Evolutionary conservation across 2,888 invertebrate genomes (phyloP).

Genomic region (Scrobipalpa costella): DNA sequence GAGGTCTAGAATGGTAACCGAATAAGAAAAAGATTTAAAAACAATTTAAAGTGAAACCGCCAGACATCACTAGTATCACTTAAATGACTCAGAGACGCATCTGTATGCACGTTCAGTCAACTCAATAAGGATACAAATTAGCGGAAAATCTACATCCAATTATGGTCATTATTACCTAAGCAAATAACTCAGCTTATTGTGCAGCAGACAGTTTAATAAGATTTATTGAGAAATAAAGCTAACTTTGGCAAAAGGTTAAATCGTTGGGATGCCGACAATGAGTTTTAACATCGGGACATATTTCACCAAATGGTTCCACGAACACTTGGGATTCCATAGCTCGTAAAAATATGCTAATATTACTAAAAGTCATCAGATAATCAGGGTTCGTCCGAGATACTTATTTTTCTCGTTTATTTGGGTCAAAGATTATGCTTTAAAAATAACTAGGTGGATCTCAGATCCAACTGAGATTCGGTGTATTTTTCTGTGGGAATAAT

Average conservation of each 20-base stretch:
- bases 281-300: slow-evolving; percentile 13
- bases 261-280: slow-evolving; percentile 9
- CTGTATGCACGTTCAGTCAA: slow-evolving; percentile 15
- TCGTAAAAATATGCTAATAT: slow-evolving; percentile 17
- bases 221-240: neutral
- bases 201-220: neutral
- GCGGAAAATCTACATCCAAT: slow-evolving; percentile 14
- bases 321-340: neutral
- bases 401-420: neutral
- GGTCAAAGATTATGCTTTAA: neutral
- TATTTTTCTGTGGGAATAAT: no score
- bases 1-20: no score
- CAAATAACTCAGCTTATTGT: slow-evolving; percentile 7
- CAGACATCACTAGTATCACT: neutral
- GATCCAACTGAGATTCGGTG: no score
- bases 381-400: slow-evolving; percentile 12
- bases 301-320: slow-evolving; percentile 8
- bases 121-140: slow-evolving; percentile 17
- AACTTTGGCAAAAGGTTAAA: slow-evolving; percentile 12
- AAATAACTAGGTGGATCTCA: neutral
- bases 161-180: slow-evolving; percentile 19
- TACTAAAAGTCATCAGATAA: slow-evolving; percentile 19
- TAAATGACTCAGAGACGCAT: slow-evolving; percentile 8
- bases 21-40: neutral
- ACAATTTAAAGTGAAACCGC: neutral